Evolutionary conservation across 2,797 vertebrate genomes (phyloP).

Genomic region (Euthynnus affinis): DNA sequence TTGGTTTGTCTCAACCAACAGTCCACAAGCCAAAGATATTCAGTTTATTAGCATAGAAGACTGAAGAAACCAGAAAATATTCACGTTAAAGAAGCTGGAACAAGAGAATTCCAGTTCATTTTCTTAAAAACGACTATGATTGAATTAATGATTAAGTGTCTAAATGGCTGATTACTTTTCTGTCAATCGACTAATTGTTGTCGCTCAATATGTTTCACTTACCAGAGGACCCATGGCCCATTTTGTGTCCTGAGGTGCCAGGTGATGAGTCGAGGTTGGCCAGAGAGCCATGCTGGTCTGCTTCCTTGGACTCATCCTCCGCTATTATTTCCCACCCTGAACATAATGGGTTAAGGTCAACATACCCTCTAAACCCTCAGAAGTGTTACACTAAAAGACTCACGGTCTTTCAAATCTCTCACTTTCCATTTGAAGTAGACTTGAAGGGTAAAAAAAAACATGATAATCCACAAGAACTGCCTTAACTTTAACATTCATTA

Average conservation of each 20-base stretch:
- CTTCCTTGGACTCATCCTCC: constrained; percentile 93
- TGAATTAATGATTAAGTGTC: too few species aligned
- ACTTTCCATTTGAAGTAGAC: constrained; percentile 30
- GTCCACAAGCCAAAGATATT: too few species aligned
- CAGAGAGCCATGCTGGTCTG: constrained; percentile 90
- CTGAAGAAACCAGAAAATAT: too few species aligned
- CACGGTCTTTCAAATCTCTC: background rate
- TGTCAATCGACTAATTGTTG: background rate
- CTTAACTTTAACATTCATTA: constrained; percentile 31
- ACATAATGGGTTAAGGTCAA: constrained; percentile 81
- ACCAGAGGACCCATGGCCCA: constrained; percentile 89
- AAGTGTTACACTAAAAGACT: background rate
- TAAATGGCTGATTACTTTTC: too few species aligned
- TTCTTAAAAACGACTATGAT: too few species aligned
- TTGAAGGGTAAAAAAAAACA: constrained; percentile 41
- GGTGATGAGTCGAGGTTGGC: constrained; percentile 90
- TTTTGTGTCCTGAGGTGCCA: constrained; percentile 89
- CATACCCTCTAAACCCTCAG: constrained; percentile 6
- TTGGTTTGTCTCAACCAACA: too few species aligned
- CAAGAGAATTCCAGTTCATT: too few species aligned
- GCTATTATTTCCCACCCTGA: constrained; percentile 95
- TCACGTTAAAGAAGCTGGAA: too few species aligned
- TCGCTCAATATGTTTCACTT: constrained; percentile 11
- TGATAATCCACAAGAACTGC: constrained; percentile 7
- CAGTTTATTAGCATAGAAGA: too few species aligned